These are phyloP conservation scores for Panulirus ornatus DNA, from an alignment of 1,140 invertebrate species.

Conservation along the genomic window DNA sequence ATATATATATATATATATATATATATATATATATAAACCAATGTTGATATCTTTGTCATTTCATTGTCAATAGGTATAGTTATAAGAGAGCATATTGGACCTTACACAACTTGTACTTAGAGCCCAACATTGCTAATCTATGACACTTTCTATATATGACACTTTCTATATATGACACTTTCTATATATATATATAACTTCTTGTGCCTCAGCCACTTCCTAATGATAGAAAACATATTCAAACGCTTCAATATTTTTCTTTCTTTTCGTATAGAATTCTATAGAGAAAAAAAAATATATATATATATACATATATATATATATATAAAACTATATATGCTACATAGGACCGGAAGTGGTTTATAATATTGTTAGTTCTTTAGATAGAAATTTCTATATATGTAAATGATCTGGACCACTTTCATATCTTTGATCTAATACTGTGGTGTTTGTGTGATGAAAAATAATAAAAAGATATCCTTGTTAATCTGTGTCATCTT, in stretches of 20 bases:
- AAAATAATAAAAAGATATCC: conserved; percentile 25
- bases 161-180: conserved; percentile 24
- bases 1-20: conserved; percentile 14
- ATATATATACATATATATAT: conserved; percentile 14
- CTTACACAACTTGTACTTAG: not conserved
- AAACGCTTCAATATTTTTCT: too few relatives aligned
- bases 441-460: conserved; percentile 39
- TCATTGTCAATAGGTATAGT: not conserved
- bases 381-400: conserved; percentile 26
- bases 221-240: not conserved
- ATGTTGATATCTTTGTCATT: not conserved
- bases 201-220: conserved; percentile 42
- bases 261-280: too few relatives aligned
- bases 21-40: not conserved
- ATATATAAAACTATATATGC: conserved; percentile 11
- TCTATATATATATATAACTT: too few relatives aligned
- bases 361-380: conserved; percentile 16
- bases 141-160: conserved; percentile 22
- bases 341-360: conserved; percentile 18
- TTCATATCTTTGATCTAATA: conserved; percentile 48
- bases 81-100: conserved; percentile 14
- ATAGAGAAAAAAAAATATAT: too few relatives aligned
- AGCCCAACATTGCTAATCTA: conserved; percentile 47
- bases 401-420: conserved; percentile 38
- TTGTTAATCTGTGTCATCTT: conserved; percentile 4